Evolutionary conservation across 1,140 invertebrate genomes (phyloP), one percentile per base, ranked within the genome.

Genomic region (Campoletis sonorensis): DNA sequence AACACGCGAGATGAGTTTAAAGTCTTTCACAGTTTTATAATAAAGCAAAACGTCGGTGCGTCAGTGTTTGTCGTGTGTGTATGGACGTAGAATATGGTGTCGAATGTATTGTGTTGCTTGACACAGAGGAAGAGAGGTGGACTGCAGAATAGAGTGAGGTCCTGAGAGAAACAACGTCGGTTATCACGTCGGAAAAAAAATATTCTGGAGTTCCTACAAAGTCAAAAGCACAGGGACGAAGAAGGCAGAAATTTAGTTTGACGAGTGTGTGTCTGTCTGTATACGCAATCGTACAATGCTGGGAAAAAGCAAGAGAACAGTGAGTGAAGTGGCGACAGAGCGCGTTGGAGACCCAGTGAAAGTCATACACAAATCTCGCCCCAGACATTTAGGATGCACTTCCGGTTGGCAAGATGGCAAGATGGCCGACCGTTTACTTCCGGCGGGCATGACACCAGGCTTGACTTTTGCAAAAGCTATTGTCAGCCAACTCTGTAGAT

Each of bases 361-460:
- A 81, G 76, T 23, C 84, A 87, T 82, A 84, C 84, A 87, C 87
- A 86, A 87, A 86, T 85, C 85, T 87, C 82, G 80, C 84, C 83
- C 84, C 83, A 86, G 86, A 86, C 86, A 86, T 87, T 87, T 87
- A 87, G 86, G 84, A 87, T 87, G 85, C 84, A 87, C 87, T 83
- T 87, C 86, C 87, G 85, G 81, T 84, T 87, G 84, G 85, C 86
- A 87, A 87, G 86, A 87, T 87, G 84, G 85, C 86, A 87, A 87
- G 86, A 87, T 87, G 87, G 87, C 87, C 85, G 87, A 86, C 86
- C 84, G 80, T 87, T 84, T 82, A 87, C 86, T 86, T 87, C 86
- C 86, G 86, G 82, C 86, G 58, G 7, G 8, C 21, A 45, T 61
- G 61, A 70, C 37, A 27, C 77, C 71, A 77, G 85, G 82, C 83